A percentile compares a stretch with the other conserved stretches of the same genome.
Evolutionary conservation across 2,888 invertebrate species (phyloP).

Genomic region (Colostygia pectinataria): DNA sequence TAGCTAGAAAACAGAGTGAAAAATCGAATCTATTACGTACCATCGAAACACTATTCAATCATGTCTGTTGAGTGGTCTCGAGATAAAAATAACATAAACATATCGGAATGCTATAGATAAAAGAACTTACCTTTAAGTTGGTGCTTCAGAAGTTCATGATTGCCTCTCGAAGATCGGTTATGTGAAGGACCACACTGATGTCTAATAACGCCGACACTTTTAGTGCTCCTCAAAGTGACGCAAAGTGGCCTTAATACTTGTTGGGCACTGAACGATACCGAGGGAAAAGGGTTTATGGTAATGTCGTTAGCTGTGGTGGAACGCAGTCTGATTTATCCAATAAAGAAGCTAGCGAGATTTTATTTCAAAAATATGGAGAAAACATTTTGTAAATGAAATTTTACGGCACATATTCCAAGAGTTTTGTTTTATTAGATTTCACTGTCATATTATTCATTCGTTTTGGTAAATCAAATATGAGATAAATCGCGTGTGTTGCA

Average conservation of each 20-base stretch:
- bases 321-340: slow-evolving; percentile 17
- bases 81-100: slow-evolving; percentile 22
- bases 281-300: slow-evolving; percentile 20
- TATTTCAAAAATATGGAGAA: neutral
- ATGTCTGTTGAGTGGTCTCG: slow-evolving; percentile 31
- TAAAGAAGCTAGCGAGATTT: slow-evolving; percentile 6
- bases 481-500: slow-evolving; percentile 59
- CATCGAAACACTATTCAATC: slow-evolving; percentile 33
- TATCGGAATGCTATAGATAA: slow-evolving; percentile 23
- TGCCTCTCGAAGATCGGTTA: slow-evolving; percentile 59
- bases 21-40: slow-evolving; percentile 61
- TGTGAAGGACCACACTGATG: slow-evolving; percentile 35
- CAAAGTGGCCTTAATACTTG: slow-evolving; percentile 35
- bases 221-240: slow-evolving; percentile 39
- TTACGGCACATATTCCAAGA: no score
- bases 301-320: slow-evolving; percentile 16
- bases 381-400: neutral
- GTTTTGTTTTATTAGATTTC: neutral
- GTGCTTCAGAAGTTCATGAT: slow-evolving; percentile 45
- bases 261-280: slow-evolving; percentile 13
- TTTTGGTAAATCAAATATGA: slow-evolving; percentile 1
- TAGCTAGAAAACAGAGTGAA: slow-evolving; percentile 45
- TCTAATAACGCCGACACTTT: slow-evolving; percentile 49
- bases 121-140: slow-evolving; percentile 52
- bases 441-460: slow-evolving; percentile 1